Conservation (phyloP, 2,888 invertebrate genomes). For the Anoncus sp. region DNA sequence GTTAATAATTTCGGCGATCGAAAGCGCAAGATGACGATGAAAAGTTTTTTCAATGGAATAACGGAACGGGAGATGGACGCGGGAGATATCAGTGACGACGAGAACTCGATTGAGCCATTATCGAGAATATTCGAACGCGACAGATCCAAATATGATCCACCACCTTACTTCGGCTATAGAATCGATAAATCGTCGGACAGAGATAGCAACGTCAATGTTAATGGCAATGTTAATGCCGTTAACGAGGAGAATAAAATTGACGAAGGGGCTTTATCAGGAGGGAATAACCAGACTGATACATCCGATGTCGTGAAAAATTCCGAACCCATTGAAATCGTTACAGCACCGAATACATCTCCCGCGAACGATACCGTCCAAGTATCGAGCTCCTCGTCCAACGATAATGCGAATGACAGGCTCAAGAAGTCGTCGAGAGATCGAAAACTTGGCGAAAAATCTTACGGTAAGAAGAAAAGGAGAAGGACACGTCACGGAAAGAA, state of each 20-base stretch:
- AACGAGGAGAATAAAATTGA: neutral
- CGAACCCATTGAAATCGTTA: neutral
- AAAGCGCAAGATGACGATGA: neutral
- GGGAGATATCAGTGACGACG: neutral
- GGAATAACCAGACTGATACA: neutral
- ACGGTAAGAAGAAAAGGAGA: slow-evolving; percentile 4
- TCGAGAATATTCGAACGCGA: neutral
- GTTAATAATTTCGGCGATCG: neutral
- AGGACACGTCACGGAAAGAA: neutral
- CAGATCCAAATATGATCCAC: neutral
- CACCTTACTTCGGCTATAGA: neutral
- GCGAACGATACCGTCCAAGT: neutral
- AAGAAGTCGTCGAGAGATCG: neutral
- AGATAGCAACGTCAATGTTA: slow-evolving; percentile 1
- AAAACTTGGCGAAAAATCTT: neutral
- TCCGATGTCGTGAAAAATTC: no score
- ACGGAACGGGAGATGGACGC: no score
- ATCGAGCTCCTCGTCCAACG: neutral
- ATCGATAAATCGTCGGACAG: neutral
- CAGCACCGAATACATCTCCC: neutral
- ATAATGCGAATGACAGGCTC: neutral
- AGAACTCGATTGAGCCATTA: neutral
- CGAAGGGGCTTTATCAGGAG: neutral
- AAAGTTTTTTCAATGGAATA: no score
- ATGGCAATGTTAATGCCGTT: slow-evolving; percentile 22